A percentile compares a stretch with the other conserved stretches of the same genome.
Conservation (phyloP, 2,888 invertebrate genomes). For the Phaedon cochleariae region DNA sequence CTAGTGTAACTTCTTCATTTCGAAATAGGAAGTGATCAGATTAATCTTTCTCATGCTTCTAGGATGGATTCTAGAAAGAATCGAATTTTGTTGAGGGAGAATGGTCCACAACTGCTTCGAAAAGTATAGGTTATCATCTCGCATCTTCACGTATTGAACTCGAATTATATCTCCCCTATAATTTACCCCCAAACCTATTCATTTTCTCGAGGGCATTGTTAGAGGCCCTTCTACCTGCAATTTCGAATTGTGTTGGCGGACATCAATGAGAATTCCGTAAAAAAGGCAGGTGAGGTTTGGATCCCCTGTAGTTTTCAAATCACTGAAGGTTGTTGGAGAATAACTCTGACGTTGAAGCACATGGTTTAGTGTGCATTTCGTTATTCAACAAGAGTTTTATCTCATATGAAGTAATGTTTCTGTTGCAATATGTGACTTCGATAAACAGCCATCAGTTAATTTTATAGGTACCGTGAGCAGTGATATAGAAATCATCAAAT, state of each 20-base stretch:
- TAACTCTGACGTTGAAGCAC: background rate
- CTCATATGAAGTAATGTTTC: too few species aligned
- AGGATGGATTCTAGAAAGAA: background rate
- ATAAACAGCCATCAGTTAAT: too few species aligned
- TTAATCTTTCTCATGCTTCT: too few species aligned
- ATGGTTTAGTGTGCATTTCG: background rate
- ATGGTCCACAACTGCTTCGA: background rate
- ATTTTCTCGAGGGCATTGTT: background rate
- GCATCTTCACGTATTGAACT: background rate
- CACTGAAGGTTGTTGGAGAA: background rate
- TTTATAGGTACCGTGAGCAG: too few species aligned
- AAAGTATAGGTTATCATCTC: slow-evolving; percentile 2
- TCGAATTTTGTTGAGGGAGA: background rate
- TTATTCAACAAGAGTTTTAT: background rate
- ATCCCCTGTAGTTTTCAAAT: background rate
- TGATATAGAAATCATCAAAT: too few species aligned
- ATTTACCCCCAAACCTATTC: background rate
- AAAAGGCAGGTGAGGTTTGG: background rate
- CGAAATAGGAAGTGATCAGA: too few species aligned
- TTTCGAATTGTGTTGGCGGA: background rate
- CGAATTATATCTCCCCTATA: background rate
- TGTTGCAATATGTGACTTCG: too few species aligned
- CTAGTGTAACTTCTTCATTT: too few species aligned
- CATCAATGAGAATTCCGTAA: slow-evolving; percentile 1
- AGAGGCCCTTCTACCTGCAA: background rate